Evolutionary conservation across 2,797 vertebrate species (phyloP).

Genomic region (Pangasius sanitwongsei): DNA sequence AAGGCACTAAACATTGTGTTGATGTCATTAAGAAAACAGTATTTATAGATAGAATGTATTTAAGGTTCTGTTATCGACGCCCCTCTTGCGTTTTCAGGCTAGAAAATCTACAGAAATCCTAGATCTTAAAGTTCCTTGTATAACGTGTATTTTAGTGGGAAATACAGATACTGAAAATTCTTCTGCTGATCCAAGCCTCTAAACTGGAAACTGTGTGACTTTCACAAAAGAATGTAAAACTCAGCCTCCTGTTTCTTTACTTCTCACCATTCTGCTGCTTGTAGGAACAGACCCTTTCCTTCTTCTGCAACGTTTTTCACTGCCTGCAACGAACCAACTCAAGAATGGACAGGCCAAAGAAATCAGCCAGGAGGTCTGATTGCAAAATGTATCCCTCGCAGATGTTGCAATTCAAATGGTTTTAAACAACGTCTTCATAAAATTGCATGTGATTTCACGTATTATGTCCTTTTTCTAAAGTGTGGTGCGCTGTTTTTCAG

Average conservation of each 20-base stretch:
- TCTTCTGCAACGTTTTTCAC: not conserved
- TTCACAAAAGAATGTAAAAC: slow-evolving; percentile 33
- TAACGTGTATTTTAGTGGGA: not conserved
- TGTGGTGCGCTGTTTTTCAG: not conserved
- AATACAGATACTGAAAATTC: not conserved
- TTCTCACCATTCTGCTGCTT: slow-evolving; percentile 1
- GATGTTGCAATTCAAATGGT: not conserved
- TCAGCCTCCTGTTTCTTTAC: not conserved
- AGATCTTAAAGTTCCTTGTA: not conserved
- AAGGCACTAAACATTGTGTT: not conserved
- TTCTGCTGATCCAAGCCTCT: not conserved
- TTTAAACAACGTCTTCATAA: not conserved
- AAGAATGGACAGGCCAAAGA: slow-evolving; percentile 1
- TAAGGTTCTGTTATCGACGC: not conserved
- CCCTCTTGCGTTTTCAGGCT: not conserved
- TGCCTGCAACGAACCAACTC: not conserved
- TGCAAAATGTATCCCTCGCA: not conserved
- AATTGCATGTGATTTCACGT: not conserved
- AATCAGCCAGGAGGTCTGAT: not conserved
- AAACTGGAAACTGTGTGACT: slow-evolving; percentile 7
- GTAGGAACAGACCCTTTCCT: not conserved
- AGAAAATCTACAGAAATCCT: not conserved
- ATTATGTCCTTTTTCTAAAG: not conserved
- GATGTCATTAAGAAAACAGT: not conserved
- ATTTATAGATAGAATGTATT: not conserved